Evolutionary conservation across 2,888 invertebrate genomes (phyloP).

Genomic region (Sinopyrophorus schimmeli): DNA sequence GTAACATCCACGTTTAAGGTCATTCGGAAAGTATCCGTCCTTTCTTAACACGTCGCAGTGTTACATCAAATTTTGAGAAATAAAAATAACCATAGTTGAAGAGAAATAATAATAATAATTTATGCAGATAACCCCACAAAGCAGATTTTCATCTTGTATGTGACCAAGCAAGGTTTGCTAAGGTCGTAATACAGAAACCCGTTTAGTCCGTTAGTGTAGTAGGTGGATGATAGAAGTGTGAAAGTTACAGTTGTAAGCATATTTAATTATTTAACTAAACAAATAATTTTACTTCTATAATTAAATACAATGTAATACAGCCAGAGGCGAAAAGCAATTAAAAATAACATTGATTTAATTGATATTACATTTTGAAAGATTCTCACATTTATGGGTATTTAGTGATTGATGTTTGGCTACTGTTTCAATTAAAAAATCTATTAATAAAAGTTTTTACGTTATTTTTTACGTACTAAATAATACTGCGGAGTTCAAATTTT

Average conservation of each 20-base stretch:
- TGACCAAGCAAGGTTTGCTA: slow-evolving; percentile 9
- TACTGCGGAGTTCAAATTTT: too few species aligned
- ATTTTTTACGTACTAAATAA: too few species aligned
- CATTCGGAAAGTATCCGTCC: neutral
- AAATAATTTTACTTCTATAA: neutral
- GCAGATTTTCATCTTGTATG: slow-evolving; percentile 8
- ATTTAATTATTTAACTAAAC: neutral
- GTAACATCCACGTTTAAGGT: slow-evolving; percentile 6
- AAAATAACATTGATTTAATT: too few species aligned
- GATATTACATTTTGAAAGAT: too few species aligned
- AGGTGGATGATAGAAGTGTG: slow-evolving; percentile 5
- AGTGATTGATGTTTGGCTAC: too few species aligned
- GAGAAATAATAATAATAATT: slow-evolving; percentile 3
- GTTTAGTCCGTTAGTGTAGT: slow-evolving; percentile 8
- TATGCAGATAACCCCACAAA: slow-evolving; percentile 16
- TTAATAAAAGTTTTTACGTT: too few species aligned
- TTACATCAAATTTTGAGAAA: neutral
- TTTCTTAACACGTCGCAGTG: neutral
- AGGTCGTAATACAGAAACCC: slow-evolving; percentile 5
- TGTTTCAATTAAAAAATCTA: too few species aligned
- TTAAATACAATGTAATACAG: too few species aligned
- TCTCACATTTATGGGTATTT: too few species aligned
- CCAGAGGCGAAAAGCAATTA: too few species aligned
- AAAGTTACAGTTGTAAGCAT: slow-evolving; percentile 4
- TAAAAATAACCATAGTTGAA: neutral